phyloP scores from a whole-genome alignment of 2,797 vertebrate genomes.

The Mormyrus hasselquistii region DNA sequence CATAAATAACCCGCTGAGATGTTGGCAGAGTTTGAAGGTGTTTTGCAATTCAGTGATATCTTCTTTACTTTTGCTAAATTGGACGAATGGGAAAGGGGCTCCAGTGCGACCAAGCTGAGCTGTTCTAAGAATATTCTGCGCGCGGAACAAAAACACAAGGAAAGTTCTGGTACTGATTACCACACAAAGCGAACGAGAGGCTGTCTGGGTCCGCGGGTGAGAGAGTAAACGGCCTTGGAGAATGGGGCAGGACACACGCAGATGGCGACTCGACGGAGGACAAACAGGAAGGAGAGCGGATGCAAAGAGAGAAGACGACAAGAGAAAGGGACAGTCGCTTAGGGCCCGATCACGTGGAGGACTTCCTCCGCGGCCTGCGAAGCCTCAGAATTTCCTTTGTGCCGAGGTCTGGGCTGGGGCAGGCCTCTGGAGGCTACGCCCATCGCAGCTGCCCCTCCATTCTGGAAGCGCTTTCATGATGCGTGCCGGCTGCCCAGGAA shows the following conservation, averaged over 20 bases:
- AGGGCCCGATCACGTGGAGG: conserved; percentile 32
- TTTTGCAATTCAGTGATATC: background rate
- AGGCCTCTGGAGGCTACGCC: conserved; percentile 27
- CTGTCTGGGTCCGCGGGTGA: background rate
- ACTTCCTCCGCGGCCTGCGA: conserved; percentile 47
- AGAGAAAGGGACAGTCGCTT: conserved; percentile 27
- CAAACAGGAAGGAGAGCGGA: background rate
- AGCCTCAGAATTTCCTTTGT: conserved; percentile 40
- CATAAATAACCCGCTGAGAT: background rate
- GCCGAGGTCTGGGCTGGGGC: conserved; percentile 24
- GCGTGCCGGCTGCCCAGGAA: conserved; percentile 19
- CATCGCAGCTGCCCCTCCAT: conserved; percentile 33
- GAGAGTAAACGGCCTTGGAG: background rate
- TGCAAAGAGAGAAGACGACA: conserved; percentile 18
- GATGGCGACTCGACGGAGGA: background rate
- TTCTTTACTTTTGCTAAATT: background rate
- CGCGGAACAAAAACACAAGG: background rate
- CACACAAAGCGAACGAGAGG: background rate
- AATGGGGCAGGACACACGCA: background rate
- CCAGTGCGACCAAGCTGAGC: background rate
- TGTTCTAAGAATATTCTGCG: background rate
- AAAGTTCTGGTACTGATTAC: background rate
- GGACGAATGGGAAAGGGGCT: background rate
- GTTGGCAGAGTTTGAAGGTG: background rate
- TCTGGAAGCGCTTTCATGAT: conserved; percentile 14